phyloP scores from a whole-genome alignment of 1,140 invertebrate genomes.

The Euglossa dilemma region DNA sequence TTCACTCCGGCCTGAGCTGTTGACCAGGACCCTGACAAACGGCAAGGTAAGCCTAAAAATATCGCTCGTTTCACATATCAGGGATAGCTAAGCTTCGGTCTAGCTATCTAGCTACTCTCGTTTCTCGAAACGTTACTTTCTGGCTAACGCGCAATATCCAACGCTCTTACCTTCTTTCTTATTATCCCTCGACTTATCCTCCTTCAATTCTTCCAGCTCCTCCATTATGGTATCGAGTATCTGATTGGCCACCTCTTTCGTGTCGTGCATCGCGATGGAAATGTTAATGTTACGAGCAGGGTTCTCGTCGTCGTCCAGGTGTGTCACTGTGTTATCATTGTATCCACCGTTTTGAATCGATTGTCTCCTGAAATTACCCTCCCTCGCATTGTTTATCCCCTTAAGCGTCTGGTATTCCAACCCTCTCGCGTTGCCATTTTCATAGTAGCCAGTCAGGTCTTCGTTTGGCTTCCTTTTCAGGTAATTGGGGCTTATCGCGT shows the following conservation, averaged over 20 bases:
- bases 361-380: not conserved
- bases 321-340: not conserved
- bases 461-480: not conserved
- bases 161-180: constrained; percentile 52
- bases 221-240: constrained; percentile 71
- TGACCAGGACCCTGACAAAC: constrained; percentile 71
- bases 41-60: constrained; percentile 71
- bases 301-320: not conserved
- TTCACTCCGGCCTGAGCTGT: constrained; percentile 67
- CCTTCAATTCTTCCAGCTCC: constrained; percentile 67
- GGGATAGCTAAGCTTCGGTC: constrained; percentile 1
- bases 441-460: not conserved
- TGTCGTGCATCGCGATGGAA: constrained; percentile 54
- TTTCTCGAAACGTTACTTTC: not conserved
- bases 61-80: constrained; percentile 40
- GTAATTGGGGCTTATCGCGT: constrained; percentile 26
- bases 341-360: not conserved
- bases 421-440: not conserved
- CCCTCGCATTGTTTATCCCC: not conserved
- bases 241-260: constrained; percentile 69
- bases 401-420: not conserved
- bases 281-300: constrained; percentile 18
- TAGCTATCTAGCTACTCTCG: not conserved
- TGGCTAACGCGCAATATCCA: not conserved
- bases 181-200: constrained; percentile 34